Evolutionary conservation across 2,888 invertebrate genomes (phyloP).

Genomic region (Hemicrepidius hirtus): DNA sequence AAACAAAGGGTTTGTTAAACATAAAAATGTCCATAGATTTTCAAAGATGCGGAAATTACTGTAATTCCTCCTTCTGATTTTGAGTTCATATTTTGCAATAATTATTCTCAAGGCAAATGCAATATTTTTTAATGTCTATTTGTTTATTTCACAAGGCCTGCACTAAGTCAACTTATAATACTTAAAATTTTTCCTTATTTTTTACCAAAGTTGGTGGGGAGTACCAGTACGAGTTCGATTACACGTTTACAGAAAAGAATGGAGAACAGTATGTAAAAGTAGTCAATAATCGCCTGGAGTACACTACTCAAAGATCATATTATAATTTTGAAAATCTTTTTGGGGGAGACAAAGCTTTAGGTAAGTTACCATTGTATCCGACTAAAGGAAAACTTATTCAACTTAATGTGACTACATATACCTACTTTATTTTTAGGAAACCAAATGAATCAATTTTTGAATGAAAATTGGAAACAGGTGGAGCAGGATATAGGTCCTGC

Average conservation of each 20-base stretch:
- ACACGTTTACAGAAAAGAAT: conserved; percentile 56
- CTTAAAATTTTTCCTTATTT: conserved; percentile 22
- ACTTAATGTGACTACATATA: neutral
- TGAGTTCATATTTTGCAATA: no score
- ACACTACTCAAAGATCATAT: conserved; percentile 55
- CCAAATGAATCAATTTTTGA: conserved; percentile 69
- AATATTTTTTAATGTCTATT: no score
- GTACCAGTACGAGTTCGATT: conserved; percentile 61
- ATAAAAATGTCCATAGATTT: no score
- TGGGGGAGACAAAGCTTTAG: conserved; percentile 56
- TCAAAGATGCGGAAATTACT: no score
- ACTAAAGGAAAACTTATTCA: no score
- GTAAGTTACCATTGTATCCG: conserved; percentile 43
- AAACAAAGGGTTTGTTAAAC: no score
- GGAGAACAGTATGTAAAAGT: conserved; percentile 60
- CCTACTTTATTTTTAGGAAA: conserved; percentile 64
- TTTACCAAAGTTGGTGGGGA: conserved; percentile 54
- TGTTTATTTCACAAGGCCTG: no score
- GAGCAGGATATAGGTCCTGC: conserved; percentile 68
- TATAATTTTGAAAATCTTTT: conserved; percentile 60
- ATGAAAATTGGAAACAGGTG: conserved; percentile 70
- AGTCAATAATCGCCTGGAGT: conserved; percentile 50
- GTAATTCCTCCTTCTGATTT: no score
- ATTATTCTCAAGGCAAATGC: no score
- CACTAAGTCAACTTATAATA: no score